phyloP scores from a whole-genome alignment of 2,113 vertebrate species.

The Clinocottus analis region DNA sequence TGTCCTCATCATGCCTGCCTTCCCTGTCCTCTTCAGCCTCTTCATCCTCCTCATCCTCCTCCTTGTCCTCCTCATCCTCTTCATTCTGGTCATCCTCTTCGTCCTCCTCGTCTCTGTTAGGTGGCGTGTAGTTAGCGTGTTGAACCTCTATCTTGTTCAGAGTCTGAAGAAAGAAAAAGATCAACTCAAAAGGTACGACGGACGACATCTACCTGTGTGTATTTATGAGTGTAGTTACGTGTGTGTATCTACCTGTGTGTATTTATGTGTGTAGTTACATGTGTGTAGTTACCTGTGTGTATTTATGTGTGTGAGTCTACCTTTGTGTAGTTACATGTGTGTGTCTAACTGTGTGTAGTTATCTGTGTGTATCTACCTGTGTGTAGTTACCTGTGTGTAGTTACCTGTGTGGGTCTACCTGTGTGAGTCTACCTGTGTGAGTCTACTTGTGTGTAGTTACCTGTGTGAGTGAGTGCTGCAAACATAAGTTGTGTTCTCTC shows the following conservation, averaged over 20 bases:
- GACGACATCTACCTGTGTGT: not conserved
- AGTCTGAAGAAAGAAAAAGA: slow-evolving; percentile 40
- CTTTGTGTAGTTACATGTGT: not conserved
- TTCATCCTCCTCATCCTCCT: not conserved
- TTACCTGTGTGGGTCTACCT: not conserved
- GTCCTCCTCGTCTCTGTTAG: no score
- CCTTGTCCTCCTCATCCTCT: no score
- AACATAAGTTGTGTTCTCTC: slow-evolving; percentile 75
- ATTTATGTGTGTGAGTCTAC: not conserved
- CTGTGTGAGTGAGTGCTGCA: slow-evolving; percentile 78
- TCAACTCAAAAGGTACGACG: no score
- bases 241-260: no score
- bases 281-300: no score
- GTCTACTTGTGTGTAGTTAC: not conserved
- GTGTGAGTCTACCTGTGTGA: not conserved
- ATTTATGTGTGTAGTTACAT: no score
- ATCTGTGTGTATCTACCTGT: no score
- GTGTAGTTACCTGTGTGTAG: no score
- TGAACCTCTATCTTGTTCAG: slow-evolving; percentile 56
- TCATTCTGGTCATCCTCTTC: no score
- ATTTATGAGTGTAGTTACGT: not conserved
- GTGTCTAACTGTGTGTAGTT: not conserved
- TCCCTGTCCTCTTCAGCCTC: no score
- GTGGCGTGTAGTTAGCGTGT: not conserved
- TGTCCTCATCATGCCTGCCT: no score